Conservation (phyloP, 1,140 invertebrate genomes). For the Euura lappo region DNA sequence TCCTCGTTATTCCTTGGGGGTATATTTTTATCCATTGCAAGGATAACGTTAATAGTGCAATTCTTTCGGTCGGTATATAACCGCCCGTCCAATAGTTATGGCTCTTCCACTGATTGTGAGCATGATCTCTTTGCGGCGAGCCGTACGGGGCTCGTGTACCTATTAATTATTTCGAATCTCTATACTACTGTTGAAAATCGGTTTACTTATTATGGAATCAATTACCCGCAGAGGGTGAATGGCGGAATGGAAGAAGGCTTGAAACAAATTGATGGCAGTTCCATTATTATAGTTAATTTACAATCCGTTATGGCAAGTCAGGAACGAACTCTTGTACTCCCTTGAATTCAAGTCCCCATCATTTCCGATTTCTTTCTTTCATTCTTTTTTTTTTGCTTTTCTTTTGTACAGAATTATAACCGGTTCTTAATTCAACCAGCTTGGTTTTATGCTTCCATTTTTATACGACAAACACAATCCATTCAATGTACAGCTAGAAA, state of each 20-base stretch:
- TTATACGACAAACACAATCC: too few species aligned
- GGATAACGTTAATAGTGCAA: neutral
- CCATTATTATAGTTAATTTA: neutral
- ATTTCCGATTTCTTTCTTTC: neutral
- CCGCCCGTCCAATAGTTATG: neutral
- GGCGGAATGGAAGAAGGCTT: neutral
- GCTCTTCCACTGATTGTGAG: neutral
- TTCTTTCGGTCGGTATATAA: neutral
- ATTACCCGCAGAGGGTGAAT: neutral
- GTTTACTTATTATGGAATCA: neutral
- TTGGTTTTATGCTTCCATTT: too few species aligned
- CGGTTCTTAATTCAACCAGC: neutral
- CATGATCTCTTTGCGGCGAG: too few species aligned
- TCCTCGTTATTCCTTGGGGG: neutral
- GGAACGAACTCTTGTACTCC: neutral
- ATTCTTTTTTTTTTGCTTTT: too few species aligned
- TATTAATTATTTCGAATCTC: neutral
- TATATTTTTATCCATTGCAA: too few species aligned
- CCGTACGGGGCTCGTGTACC: neutral
- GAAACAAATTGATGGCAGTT: neutral
- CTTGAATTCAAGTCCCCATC: neutral
- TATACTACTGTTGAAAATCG: neutral
- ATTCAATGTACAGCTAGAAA: neutral
- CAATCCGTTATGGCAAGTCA: neutral
- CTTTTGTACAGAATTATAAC: neutral